Evolutionary conservation across 2,797 vertebrate species (phyloP), one percentile per base, ranked within the genome.

Genomic region (Acanthornis magna): DNA sequence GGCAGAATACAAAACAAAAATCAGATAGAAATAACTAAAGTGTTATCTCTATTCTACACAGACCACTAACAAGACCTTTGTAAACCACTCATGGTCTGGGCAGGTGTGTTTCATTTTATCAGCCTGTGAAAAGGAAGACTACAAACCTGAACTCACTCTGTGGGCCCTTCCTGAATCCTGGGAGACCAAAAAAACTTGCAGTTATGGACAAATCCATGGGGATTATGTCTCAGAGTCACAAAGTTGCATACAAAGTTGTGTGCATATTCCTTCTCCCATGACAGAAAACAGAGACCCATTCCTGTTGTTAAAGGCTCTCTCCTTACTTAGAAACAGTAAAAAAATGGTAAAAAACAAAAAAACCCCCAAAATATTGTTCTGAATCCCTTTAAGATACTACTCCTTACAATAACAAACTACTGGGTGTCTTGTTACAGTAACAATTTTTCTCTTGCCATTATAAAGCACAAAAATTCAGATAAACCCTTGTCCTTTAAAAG

Each of bases 271-370:
- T 65, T 13, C 32, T 61, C 38, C 21, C 10, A 23, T 42, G 18
- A 32, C 5, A 77, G 65, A 82, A 89, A 85, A 21, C 2, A 51
- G 8, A 84, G 11, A 54, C 15, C 11, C 3, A 45, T 83, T 60
- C 23, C 40, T 36, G 29, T 6, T 63, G 51, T 60, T 30, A 50
- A 60, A 63, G 6, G 0, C 3, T 79, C 21, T 71, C 32, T 45
- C 10, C 20, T 76, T 73, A 38, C 20, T 27, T 55, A 60, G 38
- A 88, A 93, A n/a, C 5, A 43, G 13, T 50, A 11, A 45, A 58
- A 84, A 58, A 43, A 13, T 19, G 9, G 9, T 14, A 29, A 16
- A 26, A 11, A 9, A 3, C 0, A 0, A 7, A 2, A 30, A 42
- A 4, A 13, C 4, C 5, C 30, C 17, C 5, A 36, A 76, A 72